A percentile compares a stretch with the other conserved stretches of the same genome.
Evolutionary conservation across 2,888 invertebrate genomes (phyloP).

Genomic region (Oxystoma pomonae): DNA sequence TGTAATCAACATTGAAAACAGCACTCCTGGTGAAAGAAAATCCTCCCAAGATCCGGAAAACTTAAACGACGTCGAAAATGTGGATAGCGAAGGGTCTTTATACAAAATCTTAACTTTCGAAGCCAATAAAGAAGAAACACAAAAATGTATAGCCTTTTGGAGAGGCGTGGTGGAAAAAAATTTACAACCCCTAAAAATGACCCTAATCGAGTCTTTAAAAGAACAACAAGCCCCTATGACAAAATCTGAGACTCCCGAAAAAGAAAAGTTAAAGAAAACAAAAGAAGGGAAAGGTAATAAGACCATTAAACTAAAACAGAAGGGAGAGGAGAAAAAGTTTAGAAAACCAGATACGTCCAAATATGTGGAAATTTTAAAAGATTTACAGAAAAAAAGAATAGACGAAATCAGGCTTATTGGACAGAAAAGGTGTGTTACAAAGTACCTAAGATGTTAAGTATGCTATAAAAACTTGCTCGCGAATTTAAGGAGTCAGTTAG

Average conservation of each 20-base stretch:
- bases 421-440: background rate
- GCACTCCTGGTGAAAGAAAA: slow-evolving; percentile 5
- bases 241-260: background rate
- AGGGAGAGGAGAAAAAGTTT: slow-evolving; percentile 2
- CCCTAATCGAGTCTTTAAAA: slow-evolving; percentile 26
- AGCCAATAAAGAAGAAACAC: slow-evolving; percentile 30
- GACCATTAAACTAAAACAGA: background rate
- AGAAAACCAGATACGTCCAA: slow-evolving; percentile 6
- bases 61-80: background rate
- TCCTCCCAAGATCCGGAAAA: background rate
- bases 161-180: slow-evolving; percentile 34
- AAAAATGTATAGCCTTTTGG: slow-evolving; percentile 38
- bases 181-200: slow-evolving; percentile 35
- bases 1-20: slow-evolving; percentile 26
- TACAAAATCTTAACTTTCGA: slow-evolving; percentile 33
- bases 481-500: too few relatives aligned
- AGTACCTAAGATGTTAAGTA: slow-evolving; percentile 12
- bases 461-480: background rate
- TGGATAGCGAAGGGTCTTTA: slow-evolving; percentile 2
- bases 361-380: slow-evolving; percentile 29
- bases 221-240: background rate
- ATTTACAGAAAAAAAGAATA: slow-evolving; percentile 31
- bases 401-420: slow-evolving; percentile 27
- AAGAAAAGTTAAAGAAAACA: background rate
- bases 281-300: slow-evolving; percentile 6